Evolutionary conservation across 1,140 invertebrate genomes (phyloP).

Genomic region (Amphibalanus amphitrite): DNA sequence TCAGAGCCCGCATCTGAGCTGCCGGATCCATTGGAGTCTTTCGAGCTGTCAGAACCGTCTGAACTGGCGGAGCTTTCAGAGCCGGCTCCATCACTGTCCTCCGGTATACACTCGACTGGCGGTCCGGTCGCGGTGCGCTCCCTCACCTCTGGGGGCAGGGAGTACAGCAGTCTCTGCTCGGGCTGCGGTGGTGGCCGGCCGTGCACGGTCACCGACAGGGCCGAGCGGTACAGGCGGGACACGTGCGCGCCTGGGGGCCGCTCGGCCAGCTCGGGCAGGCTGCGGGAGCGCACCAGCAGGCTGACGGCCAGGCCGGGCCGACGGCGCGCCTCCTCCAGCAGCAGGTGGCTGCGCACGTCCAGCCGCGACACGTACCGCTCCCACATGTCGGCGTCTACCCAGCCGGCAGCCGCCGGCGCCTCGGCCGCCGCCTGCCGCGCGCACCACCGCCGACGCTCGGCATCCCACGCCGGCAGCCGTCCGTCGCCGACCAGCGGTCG

Average conservation of each 20-base stretch:
- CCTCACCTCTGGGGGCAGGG: background rate
- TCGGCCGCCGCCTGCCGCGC: too few relatives aligned
- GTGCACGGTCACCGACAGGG: background rate
- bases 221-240: background rate
- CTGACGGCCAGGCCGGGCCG: background rate
- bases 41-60: background rate
- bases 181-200: too few relatives aligned
- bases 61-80: background rate
- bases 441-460: too few relatives aligned
- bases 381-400: background rate
- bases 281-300: background rate
- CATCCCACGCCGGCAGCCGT: background rate
- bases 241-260: background rate
- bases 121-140: background rate
- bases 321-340: background rate
- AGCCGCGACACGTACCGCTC: background rate
- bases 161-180: background rate
- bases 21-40: background rate
- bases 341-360: background rate
- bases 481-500: background rate
- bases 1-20: background rate
- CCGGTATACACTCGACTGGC: background rate
- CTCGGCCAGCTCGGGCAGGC: background rate
- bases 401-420: background rate
- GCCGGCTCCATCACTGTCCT: background rate